Conservation (phyloP, 1,140 invertebrate species). For the Theocolax elegans region DNA sequence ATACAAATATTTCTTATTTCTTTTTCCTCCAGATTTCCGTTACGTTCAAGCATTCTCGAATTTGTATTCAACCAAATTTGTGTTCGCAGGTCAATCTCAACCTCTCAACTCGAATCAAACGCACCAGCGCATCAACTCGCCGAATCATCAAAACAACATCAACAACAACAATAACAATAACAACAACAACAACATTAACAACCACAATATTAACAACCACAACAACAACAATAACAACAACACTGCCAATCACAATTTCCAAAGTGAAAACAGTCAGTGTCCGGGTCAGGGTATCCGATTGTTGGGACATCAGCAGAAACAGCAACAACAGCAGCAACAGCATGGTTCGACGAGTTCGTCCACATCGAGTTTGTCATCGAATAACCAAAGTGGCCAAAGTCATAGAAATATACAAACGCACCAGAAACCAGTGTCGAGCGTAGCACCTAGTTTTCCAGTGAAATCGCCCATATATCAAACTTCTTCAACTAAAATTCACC, state of each 20-base stretch:
- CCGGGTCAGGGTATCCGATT: slow-evolving; percentile 57
- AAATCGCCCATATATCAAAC: slow-evolving; percentile 83
- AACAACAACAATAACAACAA: slow-evolving; percentile 47
- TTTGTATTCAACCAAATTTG: too few species aligned
- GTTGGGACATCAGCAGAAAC: slow-evolving; percentile 50
- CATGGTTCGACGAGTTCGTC: slow-evolving; percentile 46
- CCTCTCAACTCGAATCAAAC: slow-evolving; percentile 54
- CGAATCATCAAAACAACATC: slow-evolving; percentile 50
- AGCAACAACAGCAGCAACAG: slow-evolving; percentile 45
- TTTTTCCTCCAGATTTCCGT: too few species aligned
- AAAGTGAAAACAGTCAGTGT: slow-evolving; percentile 51
- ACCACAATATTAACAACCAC: too few species aligned
- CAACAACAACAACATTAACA: slow-evolving; percentile 49
- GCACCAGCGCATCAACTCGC: slow-evolving; percentile 54
- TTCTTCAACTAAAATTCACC: slow-evolving; percentile 83
- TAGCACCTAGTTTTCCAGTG: slow-evolving; percentile 78
- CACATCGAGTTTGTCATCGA: slow-evolving; percentile 47
- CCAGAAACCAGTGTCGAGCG: slow-evolving; percentile 83
- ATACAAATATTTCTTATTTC: too few species aligned
- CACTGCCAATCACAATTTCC: slow-evolving; percentile 47
- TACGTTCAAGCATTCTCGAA: too few species aligned
- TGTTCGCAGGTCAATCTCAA: slow-evolving; percentile 60
- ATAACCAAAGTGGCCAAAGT: slow-evolving; percentile 48
- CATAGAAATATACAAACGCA: slow-evolving; percentile 61
- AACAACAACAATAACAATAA: slow-evolving; percentile 45